Conservation (phyloP, 1,140 invertebrate genomes). For the Pseudomyrmex concolor region DNA sequence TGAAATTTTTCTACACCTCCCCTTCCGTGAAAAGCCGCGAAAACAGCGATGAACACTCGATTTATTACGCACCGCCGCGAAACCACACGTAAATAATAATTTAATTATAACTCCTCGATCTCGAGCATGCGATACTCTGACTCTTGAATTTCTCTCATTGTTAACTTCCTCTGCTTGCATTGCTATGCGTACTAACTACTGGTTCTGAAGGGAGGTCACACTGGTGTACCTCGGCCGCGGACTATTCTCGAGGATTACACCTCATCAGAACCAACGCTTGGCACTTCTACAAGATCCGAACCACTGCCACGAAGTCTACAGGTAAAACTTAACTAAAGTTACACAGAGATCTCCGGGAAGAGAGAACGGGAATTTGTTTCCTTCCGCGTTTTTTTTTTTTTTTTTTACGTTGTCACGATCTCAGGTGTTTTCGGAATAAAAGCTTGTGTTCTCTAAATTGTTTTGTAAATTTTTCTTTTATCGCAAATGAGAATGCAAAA, state of each 20-base stretch:
- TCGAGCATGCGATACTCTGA: constrained; percentile 66
- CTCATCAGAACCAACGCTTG: constrained; percentile 81
- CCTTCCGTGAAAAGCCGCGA: too few species aligned
- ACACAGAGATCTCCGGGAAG: constrained; percentile 35
- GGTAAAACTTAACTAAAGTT: constrained; percentile 79
- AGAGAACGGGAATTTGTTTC: constrained; percentile 25
- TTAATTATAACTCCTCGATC: constrained; percentile 25
- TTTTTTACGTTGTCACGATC: not conserved
- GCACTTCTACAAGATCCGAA: constrained; percentile 81
- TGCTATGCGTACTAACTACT: constrained; percentile 84
- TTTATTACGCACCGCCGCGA: not conserved
- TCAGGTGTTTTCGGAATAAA: constrained; percentile 18
- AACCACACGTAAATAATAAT: not conserved
- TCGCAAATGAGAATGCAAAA: constrained; percentile 29
- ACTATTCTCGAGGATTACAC: constrained; percentile 84
- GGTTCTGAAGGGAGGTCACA: constrained; percentile 85
- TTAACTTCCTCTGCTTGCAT: constrained; percentile 81
- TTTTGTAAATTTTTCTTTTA: constrained; percentile 5
- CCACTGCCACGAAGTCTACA: constrained; percentile 82
- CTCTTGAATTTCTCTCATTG: constrained; percentile 77
- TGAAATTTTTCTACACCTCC: too few species aligned
- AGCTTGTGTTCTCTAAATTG: constrained; percentile 18
- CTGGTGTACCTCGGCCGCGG: constrained; percentile 83
- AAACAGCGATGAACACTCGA: too few species aligned
- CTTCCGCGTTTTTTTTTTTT: too few species aligned